Evolutionary conservation across 2,797 vertebrate genomes (phyloP), one percentile per base, ranked within the genome.

Genomic region (Poecilia gillii): DNA sequence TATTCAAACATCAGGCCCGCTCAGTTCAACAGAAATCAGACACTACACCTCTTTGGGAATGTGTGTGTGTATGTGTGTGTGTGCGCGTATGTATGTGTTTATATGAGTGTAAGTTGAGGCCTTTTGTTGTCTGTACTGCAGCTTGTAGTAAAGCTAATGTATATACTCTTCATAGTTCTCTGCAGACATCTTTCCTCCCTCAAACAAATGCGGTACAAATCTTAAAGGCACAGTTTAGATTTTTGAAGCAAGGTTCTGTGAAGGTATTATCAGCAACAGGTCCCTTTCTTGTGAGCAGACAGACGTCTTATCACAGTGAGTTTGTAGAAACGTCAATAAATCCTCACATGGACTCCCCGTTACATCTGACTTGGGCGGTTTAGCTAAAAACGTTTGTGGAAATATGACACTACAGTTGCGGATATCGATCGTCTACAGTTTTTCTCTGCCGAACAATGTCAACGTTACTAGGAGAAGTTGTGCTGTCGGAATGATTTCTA

Each of bases 1-100:
- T 89, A 87, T 92, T 92, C 89, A 90, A 89, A 87, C 91, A 91
- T 92, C 91, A 89, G 23, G 88, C 93, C 89, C 68, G 53, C 90
- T 89, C 86, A 84, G 83, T 87, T 89, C 85, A 77, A 85, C 77
- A 91, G 78, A 90, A 85, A 90, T 89, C 90, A 90, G 89, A 94
- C 93, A 93, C 93, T 93, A 94, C 87, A 92, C 88, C 83, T 90
- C 76, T 88, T 77, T 85, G 78, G 46, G 81, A 79, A 81, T 51
- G 88, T 77, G 78, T 41, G 87, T 16, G 76, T 43, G 79, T 46
- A 75, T 43, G 78, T 5, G 77, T 20, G 62, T 23, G 81, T 55
- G 73, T 18, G 84, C 28, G 72, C 14, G 80, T 73, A 81, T 47
- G 82, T 90, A 88, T 78, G 72, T 81, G 87, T 46, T n/a, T 72